Conservation (phyloP, 2,888 invertebrate species). For the Ichneumoninae sp. region DNA sequence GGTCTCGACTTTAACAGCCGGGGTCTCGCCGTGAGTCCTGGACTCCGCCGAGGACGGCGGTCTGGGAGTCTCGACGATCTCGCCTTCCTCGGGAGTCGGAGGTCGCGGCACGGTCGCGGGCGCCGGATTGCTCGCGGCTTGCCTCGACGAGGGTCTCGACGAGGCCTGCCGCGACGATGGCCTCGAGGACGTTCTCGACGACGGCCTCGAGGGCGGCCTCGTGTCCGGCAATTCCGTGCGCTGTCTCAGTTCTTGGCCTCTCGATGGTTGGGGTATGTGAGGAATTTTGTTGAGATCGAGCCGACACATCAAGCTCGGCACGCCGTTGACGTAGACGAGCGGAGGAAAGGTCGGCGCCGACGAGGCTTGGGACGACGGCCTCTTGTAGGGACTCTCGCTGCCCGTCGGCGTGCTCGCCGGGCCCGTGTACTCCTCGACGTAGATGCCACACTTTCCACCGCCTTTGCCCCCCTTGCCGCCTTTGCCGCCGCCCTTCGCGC, state of each 20-base stretch:
- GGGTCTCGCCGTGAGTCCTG: slow-evolving; percentile 71
- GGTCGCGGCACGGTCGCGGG: slow-evolving; percentile 67
- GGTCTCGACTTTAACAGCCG: slow-evolving; percentile 68
- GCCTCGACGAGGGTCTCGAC: slow-evolving; percentile 58
- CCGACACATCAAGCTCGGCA: slow-evolving; percentile 82
- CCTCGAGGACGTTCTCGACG: slow-evolving; percentile 63
- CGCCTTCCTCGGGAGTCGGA: slow-evolving; percentile 83
- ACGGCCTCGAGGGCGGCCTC: slow-evolving; percentile 82
- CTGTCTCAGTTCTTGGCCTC: slow-evolving; percentile 85
- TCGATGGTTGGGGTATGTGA: slow-evolving; percentile 80
- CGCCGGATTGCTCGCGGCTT: slow-evolving; percentile 53
- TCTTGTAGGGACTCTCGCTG: slow-evolving; percentile 84
- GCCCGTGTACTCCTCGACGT: slow-evolving; percentile 82
- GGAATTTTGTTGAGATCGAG: slow-evolving; percentile 84
- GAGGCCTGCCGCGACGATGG: slow-evolving; percentile 58
- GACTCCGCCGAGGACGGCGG: slow-evolving; percentile 72
- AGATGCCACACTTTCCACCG: slow-evolving; percentile 87
- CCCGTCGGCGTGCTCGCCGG: slow-evolving; percentile 80
- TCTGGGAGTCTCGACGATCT: slow-evolving; percentile 78
- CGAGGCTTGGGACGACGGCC: slow-evolving; percentile 77
- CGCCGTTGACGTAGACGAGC: slow-evolving; percentile 77
- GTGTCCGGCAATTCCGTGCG: slow-evolving; percentile 85
- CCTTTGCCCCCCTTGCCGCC: slow-evolving; percentile 88
- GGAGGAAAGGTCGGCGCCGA: slow-evolving; percentile 72
- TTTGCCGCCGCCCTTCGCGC: slow-evolving; percentile 86